phyloP scores from a whole-genome alignment of 2,888 invertebrate species.

The Stenotaenia linearis region DNA sequence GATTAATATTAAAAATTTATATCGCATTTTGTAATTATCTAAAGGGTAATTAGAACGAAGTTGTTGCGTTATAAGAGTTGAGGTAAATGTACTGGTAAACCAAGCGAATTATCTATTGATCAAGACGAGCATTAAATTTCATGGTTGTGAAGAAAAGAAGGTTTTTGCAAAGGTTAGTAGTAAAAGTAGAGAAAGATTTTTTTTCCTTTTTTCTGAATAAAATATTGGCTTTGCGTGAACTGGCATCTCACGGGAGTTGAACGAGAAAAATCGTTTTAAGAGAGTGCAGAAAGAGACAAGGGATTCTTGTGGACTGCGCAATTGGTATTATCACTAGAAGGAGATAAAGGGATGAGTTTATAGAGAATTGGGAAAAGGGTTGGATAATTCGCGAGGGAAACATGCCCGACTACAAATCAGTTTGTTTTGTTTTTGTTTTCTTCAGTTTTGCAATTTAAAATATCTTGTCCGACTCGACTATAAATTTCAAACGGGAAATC shows the following conservation, averaged over 20 bases:
- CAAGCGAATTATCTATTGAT: neutral
- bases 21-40: no score
- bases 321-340: neutral
- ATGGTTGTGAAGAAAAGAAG: neutral
- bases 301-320: slow-evolving; percentile 5
- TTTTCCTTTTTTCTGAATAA: neutral
- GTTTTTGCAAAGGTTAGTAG: neutral
- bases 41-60: neutral
- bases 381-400: neutral
- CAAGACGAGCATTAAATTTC: neutral
- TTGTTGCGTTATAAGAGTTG: neutral
- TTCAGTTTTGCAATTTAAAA: no score
- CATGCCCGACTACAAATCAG: neutral
- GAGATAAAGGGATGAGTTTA: neutral
- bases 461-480: neutral
- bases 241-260: neutral
- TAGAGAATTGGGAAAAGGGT: neutral
- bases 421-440: neutral
- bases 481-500: no score
- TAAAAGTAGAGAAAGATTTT: neutral
- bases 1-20: no score
- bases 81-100: neutral
- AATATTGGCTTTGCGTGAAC: slow-evolving; percentile 11
- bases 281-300: slow-evolving; percentile 19
- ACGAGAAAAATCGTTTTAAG: neutral